Evolutionary conservation across 2,797 vertebrate species (phyloP).

Genomic region (Eurystomus glaucurus): DNA sequence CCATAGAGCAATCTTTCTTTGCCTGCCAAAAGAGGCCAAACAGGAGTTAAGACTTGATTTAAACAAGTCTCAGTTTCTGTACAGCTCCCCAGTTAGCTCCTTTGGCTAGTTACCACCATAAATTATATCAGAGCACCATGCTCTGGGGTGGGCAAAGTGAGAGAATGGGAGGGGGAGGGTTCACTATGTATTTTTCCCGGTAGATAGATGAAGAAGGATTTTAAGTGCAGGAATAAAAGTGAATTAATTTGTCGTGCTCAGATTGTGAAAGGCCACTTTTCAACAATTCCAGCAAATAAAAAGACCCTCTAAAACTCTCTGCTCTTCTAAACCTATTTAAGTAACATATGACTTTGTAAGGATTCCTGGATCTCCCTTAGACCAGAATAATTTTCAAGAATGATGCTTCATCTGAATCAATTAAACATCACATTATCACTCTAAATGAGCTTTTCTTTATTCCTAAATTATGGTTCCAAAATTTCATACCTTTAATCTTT

Average conservation of each 20-base stretch:
- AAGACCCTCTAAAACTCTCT: not conserved
- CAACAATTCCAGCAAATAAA: not conserved
- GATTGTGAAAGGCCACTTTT: not conserved
- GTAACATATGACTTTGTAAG: not conserved
- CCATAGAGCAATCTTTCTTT: not conserved
- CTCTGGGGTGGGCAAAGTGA: not conserved
- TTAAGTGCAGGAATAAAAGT: not conserved
- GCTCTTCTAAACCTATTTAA: not conserved
- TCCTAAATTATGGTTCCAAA: not conserved
- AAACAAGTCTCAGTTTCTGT: not conserved
- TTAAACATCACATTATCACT: not conserved
- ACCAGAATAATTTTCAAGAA: not conserved
- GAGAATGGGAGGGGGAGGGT: not conserved
- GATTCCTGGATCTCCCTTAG: not conserved
- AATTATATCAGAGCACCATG: not conserved
- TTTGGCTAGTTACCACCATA: not conserved
- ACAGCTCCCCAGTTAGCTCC: not conserved
- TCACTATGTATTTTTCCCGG: not conserved
- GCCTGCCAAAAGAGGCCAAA: constrained; percentile 40
- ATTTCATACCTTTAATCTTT: not conserved
- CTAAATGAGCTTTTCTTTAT: not conserved
- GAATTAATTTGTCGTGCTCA: not conserved
- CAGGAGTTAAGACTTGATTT: constrained; percentile 38
- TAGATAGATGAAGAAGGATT: not conserved
- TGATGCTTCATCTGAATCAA: not conserved